Percentiles rank a stretch among this genome's conserved stretches.
Evolutionary conservation across 2,113 vertebrate species (phyloP).

Genomic region (Menidia beryllina): DNA sequence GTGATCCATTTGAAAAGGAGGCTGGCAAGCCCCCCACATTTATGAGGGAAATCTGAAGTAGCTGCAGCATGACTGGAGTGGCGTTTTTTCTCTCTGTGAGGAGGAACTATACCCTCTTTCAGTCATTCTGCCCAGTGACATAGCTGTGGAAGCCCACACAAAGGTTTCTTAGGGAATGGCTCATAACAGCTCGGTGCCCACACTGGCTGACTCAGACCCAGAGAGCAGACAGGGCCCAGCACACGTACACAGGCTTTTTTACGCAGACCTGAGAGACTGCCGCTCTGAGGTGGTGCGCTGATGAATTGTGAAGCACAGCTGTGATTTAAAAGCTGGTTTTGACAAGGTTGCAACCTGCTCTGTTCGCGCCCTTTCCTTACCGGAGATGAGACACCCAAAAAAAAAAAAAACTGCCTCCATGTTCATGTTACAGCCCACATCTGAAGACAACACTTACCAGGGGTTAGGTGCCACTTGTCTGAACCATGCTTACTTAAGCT

Average conservation of each 20-base stretch:
- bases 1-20: slow-evolving; percentile 67
- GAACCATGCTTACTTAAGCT: too few relatives aligned
- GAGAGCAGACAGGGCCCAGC: slow-evolving; percentile 57
- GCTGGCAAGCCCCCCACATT: slow-evolving; percentile 41
- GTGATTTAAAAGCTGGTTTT: slow-evolving; percentile 75
- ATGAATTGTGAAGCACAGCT: slow-evolving; percentile 25
- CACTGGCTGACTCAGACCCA: slow-evolving; percentile 64
- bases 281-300: slow-evolving; percentile 38
- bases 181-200: slow-evolving; percentile 41
- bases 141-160: slow-evolving; percentile 16
- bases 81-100: slow-evolving; percentile 10
- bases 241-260: slow-evolving; percentile 23
- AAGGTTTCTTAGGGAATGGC: slow-evolving; percentile 45
- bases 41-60: slow-evolving; percentile 44
- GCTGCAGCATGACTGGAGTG: slow-evolving; percentile 52
- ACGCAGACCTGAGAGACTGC: slow-evolving; percentile 39
- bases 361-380: slow-evolving; percentile 44
- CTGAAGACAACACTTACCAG: slow-evolving; percentile 36
- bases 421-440: slow-evolving; percentile 50
- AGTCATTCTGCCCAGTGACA: slow-evolving; percentile 36
- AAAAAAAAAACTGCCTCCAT: slow-evolving; percentile 41
- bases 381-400: slow-evolving; percentile 46
- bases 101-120: slow-evolving; percentile 22
- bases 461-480: not conserved
- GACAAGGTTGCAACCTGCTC: slow-evolving; percentile 68